Base-by-base conservation (phyloP, 2,888 invertebrate species). In the Dione juno region DNA sequence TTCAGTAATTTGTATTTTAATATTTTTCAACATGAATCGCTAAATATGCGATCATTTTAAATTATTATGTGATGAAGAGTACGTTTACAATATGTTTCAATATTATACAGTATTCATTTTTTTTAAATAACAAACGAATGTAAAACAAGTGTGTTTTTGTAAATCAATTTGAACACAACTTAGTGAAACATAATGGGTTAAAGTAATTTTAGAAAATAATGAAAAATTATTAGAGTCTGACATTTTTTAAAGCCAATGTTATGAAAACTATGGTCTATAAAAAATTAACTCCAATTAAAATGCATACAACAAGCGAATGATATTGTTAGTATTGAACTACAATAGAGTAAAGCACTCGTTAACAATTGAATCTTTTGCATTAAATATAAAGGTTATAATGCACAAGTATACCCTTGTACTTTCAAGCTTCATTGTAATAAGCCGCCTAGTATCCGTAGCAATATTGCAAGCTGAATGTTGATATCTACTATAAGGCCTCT, bases 381-480 rank as follows among this genome's bases (percentile, higher is more conserved):
- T 28, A 40, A 48, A 63, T 52, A 69, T 58, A 71, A 67, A 66
- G 65, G 57, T 71, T 45, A 69, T 71, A 73, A 53, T 73, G 61
- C 57, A 73, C 63, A 52, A 63, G 68, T 66, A 57, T 52, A 40
- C 64, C 40, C 48, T 48, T 50, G 53, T 50, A 74, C 67, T 40
- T 40, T 69, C 21, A 59, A 77, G 77, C 73, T 65, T 76, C 67
- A 81, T 82, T 82, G 80, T 80, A 74, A 77, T 75, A 79, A 75
- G 73, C 74, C 72, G 75, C 74, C 75, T 75, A 70, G 73, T 74
- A 73, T 70, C 73, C 77, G 75, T 65, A 79, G 84, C 83, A 85
- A 85, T 89, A 89, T 88, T 86, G 84, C 81, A 81, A 81, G 78
- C 81, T 79, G 79, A 85, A 81, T 77, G 73, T 77, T 70, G 77